Evolutionary conservation across 2,888 invertebrate genomes (phyloP).

Genomic region (Hirtodrosophila alboralis): DNA sequence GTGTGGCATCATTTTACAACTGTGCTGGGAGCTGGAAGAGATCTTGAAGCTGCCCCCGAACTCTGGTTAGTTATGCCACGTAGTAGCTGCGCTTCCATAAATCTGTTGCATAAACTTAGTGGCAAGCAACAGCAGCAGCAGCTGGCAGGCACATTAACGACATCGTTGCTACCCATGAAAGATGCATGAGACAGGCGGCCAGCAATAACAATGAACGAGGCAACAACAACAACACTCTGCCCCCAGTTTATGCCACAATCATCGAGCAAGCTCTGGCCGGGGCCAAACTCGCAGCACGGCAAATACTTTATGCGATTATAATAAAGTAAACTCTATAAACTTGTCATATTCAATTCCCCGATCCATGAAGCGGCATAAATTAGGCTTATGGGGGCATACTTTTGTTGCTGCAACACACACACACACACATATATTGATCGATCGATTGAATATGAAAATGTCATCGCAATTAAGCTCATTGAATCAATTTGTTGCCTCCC

Average conservation of each 20-base stretch:
- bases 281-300: slow-evolving; percentile 52
- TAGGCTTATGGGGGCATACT: slow-evolving; percentile 54
- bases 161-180: slow-evolving; percentile 54
- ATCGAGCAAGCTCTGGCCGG: neutral
- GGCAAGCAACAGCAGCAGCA: slow-evolving; percentile 22
- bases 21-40: neutral
- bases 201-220: slow-evolving; percentile 43
- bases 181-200: slow-evolving; percentile 66
- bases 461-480: slow-evolving; percentile 74
- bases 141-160: slow-evolving; percentile 64
- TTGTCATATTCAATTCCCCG: slow-evolving; percentile 76
- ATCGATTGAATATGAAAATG: slow-evolving; percentile 68
- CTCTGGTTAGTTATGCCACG: slow-evolving; percentile 57
- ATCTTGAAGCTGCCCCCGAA: too few species aligned
- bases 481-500: slow-evolving; percentile 75
- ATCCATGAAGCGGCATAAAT: slow-evolving; percentile 69
- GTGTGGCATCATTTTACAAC: slow-evolving; percentile 25
- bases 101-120: slow-evolving; percentile 74
- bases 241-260: slow-evolving; percentile 1
- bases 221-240: slow-evolving; percentile 2
- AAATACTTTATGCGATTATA: slow-evolving; percentile 77
- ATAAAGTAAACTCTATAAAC: slow-evolving; percentile 78
- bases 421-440: slow-evolving; percentile 46
- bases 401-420: slow-evolving; percentile 7
- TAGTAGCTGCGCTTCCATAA: slow-evolving; percentile 56